These are phyloP conservation scores for Chaenodraco wilsoni DNA, from an alignment of 2,797 vertebrate species.

Conservation along the genomic window DNA sequence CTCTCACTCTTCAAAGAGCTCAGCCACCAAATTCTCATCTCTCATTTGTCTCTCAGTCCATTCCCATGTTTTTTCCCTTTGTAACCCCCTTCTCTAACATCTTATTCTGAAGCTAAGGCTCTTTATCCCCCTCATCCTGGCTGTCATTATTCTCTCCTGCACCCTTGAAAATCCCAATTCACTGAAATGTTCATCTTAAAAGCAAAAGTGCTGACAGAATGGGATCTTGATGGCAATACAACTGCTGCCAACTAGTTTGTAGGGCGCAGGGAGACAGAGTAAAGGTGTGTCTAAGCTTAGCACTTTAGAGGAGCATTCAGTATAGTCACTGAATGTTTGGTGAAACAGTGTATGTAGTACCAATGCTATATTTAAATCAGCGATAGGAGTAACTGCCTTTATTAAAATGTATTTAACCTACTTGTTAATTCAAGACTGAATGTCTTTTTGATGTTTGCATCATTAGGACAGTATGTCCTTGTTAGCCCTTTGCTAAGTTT, in stretches of 20 bases:
- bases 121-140: conserved; percentile 49
- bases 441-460: neutral
- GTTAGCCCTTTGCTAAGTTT: neutral
- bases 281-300: conserved; percentile 41
- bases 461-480: neutral
- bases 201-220: conserved; percentile 63
- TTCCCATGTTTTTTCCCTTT: neutral
- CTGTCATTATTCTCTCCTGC: conserved; percentile 36
- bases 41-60: conserved; percentile 22
- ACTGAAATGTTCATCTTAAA: conserved; percentile 54
- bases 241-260: conserved; percentile 27
- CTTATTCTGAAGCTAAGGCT: conserved; percentile 38
- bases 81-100: conserved; percentile 3
- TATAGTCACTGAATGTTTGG: conserved; percentile 16
- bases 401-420: too few species aligned
- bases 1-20: conserved; percentile 14
- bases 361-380: conserved; percentile 33
- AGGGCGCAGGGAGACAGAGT: conserved; percentile 45
- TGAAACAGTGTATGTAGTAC: conserved; percentile 5
- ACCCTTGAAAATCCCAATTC: conserved; percentile 56
- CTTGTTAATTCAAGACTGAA: neutral
- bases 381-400: conserved; percentile 10
- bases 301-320: conserved; percentile 28
- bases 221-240: conserved; percentile 28
- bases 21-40: conserved; percentile 9